These are phyloP conservation scores for Cossypha niveicapilla DNA, from an alignment of 2,797 vertebrate genomes.

Conservation along the genomic window DNA sequence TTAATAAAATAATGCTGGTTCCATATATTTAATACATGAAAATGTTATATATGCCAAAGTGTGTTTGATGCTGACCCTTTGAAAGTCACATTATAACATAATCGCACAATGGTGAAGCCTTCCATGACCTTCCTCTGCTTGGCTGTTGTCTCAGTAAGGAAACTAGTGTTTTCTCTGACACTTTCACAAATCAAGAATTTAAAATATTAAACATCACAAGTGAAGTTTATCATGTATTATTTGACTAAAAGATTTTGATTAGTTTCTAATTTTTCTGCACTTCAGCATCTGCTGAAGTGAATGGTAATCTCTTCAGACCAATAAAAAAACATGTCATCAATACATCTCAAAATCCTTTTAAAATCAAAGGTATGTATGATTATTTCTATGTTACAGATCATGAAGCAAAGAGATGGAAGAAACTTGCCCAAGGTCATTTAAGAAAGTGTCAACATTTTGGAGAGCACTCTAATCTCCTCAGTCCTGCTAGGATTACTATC, in stretches of 20 bases:
- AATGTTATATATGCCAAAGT: not conserved
- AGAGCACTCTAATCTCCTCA: not conserved
- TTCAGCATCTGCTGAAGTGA: not conserved
- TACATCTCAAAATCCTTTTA: not conserved
- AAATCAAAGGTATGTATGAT: not conserved
- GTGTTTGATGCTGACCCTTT: not conserved
- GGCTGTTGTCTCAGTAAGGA: not conserved
- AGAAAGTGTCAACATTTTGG: not conserved
- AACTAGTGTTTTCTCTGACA: not conserved
- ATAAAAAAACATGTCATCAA: not conserved
- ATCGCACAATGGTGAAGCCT: not conserved
- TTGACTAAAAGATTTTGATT: not conserved
- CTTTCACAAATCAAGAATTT: not conserved
- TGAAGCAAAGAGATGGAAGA: not conserved
- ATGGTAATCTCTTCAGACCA: not conserved
- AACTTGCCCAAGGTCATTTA: not conserved
- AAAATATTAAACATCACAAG: not conserved
- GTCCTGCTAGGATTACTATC: not conserved
- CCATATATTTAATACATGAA: not conserved
- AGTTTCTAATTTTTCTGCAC: not conserved
- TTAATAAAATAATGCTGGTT: not conserved
- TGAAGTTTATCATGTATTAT: not conserved
- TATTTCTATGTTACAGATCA: not conserved
- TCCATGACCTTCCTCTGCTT: not conserved
- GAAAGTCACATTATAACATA: not conserved